Evolutionary conservation across 2,888 invertebrate genomes (phyloP), one percentile per base, ranked within the genome.

Genomic region (Omphaloscelis lunosa): DNA sequence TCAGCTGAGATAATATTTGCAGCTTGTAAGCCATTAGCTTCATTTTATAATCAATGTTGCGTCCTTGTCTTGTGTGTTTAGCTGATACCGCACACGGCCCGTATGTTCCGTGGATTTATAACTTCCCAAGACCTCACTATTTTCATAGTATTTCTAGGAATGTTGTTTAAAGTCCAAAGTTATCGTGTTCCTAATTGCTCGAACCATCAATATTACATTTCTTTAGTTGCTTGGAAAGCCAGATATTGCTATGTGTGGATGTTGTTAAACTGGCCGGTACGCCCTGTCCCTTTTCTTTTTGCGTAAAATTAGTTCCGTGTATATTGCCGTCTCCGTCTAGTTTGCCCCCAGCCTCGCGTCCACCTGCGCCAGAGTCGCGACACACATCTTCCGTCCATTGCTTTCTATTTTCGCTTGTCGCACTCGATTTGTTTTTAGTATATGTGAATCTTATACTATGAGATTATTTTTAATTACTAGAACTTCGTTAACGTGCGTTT

Each of bases 361-460:
- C 95, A 95, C 96, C 95, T 96, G 96, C 91, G 93, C 89, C 90
- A 82, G 90, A 91, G 92, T 90, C 93, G 93, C 95, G 95, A 94
- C 96, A 96, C 95, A 96, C 95, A 96, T 95, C 94, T 95, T 94
- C 94, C 93, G 94, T 93, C 93, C 94, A 93, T 91, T 96, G 96
- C 96, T 96, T 96, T 96, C 96, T 96, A 96, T 96, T 96, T 96
- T 96, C 93, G 95, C 95, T 91, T 93, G 92, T 93, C 92, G 92
- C 92, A 93, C 94, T 93, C 90, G 89, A 92, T 93, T 92, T 91
- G 91, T 92, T 90, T 86, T 91, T 89, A 86, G 89, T 90, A 84
- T 91, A 89, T 88, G 90, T 90, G 90, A 87, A 90, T 92, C 84
- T 86, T 85, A 88, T 91, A 89, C 83, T 84, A 77, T 86, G 83